A percentile compares a stretch with the other conserved stretches of the same genome.
These are phyloP conservation scores for Zosterops lateralis DNA, from an alignment of 2,113 vertebrate genomes.

Conservation along the genomic window DNA sequence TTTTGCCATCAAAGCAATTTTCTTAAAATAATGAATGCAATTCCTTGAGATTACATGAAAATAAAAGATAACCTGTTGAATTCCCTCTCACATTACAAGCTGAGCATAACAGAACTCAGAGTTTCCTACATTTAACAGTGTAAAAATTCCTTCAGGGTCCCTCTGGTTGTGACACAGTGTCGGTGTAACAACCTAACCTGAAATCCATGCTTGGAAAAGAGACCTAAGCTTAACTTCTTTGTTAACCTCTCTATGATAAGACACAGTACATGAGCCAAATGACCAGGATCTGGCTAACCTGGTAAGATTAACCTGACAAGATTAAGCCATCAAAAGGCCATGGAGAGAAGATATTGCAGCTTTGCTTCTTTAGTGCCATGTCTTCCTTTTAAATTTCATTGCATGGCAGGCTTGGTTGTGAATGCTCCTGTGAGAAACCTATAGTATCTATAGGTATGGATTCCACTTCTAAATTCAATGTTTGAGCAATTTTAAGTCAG, in stretches of 20 bases:
- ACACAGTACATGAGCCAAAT: neutral
- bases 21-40: neutral
- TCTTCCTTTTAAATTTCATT: neutral
- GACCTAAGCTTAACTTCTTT: neutral
- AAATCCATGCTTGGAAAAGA: neutral
- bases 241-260: neutral
- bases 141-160: neutral
- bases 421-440: neutral
- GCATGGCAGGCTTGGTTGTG: neutral
- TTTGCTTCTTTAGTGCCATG: neutral
- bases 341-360: neutral
- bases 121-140: neutral
- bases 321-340: neutral
- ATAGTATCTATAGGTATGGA: neutral
- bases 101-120: neutral
- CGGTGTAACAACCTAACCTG: neutral
- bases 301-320: neutral
- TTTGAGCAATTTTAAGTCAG: conserved; percentile 43
- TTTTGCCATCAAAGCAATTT: neutral
- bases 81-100: neutral
- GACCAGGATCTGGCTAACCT: neutral
- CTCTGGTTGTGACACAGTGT: neutral
- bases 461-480: conserved; percentile 36
- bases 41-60: neutral
- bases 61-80: neutral